These are phyloP conservation scores for Intellagama lesueurii DNA, from an alignment of 2,797 vertebrate species.

Conservation along the genomic window DNA sequence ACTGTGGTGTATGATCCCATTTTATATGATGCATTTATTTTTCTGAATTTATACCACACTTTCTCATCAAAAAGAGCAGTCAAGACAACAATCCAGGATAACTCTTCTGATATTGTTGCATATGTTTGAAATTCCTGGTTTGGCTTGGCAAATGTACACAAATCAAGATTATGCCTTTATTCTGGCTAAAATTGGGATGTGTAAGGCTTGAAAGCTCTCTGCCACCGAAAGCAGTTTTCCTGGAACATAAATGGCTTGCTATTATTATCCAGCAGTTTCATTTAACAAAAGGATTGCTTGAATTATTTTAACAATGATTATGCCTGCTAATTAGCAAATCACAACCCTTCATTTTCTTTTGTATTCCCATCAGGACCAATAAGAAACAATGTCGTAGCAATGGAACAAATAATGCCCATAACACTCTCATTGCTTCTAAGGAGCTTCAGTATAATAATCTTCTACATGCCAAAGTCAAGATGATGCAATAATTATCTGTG, in stretches of 20 bases:
- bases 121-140: neutral
- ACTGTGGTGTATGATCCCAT: neutral
- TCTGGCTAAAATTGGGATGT: neutral
- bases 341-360: neutral
- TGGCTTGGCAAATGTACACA: neutral
- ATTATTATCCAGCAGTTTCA: neutral
- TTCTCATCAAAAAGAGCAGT: neutral
- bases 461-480: neutral
- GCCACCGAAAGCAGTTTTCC: slow-evolving; percentile 8
- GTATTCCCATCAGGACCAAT: neutral
- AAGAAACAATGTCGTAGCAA: neutral
- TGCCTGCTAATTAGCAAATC: neutral
- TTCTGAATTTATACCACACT: neutral
- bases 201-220: neutral
- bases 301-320: slow-evolving; percentile 15
- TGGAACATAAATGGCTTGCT: neutral
- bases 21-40: neutral
- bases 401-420: slow-evolving; percentile 16
- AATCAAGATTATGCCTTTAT: neutral
- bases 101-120: neutral
- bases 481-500: neutral
- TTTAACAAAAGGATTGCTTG: neutral
- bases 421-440: neutral
- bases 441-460: neutral
- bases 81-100: neutral